Percentiles rank a stretch among this genome's conserved stretches.
Evolutionary conservation across 2,113 vertebrate genomes (phyloP).

Genomic region (Dromas ardeola): DNA sequence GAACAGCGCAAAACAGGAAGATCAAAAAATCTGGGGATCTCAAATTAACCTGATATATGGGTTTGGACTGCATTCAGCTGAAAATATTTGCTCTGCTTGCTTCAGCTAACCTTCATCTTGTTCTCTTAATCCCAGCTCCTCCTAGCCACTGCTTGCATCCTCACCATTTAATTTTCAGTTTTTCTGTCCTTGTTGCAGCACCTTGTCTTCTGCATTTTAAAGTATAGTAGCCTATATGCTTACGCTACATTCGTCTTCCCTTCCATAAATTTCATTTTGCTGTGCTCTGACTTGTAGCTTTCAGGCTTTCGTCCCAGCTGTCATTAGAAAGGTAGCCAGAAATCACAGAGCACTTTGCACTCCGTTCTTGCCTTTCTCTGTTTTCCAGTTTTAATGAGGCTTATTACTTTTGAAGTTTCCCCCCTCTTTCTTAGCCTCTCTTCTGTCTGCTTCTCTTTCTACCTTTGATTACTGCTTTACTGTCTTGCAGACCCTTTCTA

Average conservation of each 20-base stretch:
- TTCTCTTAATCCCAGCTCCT: not conserved
- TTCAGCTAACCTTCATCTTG: not conserved
- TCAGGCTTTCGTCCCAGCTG: not conserved
- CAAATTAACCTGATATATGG: not conserved
- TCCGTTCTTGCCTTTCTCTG: not conserved
- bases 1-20: not conserved
- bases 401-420: not conserved
- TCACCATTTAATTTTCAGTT: not conserved
- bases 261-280: not conserved
- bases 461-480: not conserved
- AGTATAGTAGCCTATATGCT: not conserved
- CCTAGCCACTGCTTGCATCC: not conserved
- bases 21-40: not conserved
- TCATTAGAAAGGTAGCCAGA: not conserved
- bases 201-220: not conserved
- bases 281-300: not conserved
- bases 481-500: not conserved
- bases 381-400: slow-evolving; percentile 12
- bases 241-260: not conserved
- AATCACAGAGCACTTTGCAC: not conserved
- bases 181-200: not conserved
- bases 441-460: not conserved
- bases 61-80: not conserved
- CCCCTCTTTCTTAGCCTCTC: not conserved
- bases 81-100: not conserved